These are phyloP conservation scores for Sinella curviseta DNA, from an alignment of 1,140 invertebrate genomes.

Conservation along the genomic window DNA sequence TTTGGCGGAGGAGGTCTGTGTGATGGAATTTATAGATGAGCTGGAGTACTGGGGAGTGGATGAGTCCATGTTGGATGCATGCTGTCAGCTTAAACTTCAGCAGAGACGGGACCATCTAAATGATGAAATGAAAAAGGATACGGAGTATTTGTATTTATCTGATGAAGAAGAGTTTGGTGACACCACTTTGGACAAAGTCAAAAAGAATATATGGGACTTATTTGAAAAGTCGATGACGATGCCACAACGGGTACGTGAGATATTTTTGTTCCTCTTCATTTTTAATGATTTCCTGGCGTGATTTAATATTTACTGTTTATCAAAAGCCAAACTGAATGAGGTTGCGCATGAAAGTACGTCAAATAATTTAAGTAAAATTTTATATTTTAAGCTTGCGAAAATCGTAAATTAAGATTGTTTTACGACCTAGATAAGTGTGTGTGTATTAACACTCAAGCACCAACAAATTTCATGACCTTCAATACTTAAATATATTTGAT, in stretches of 20 bases:
- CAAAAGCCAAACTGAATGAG: no score
- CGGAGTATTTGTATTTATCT: conserved; percentile 16
- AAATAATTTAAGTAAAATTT: background rate
- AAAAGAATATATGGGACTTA: conserved; percentile 36
- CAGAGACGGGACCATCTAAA: conserved; percentile 26
- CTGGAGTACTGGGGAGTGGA: conserved; percentile 23
- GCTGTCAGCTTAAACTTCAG: conserved; percentile 30
- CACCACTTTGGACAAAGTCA: background rate
- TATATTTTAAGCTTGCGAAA: no score
- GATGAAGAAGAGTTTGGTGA: conserved; percentile 36
- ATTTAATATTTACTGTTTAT: background rate
- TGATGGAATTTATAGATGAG: conserved; percentile 15
- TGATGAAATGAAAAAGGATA: conserved; percentile 39
- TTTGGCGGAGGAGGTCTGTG: conserved; percentile 19
- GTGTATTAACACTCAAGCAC: no score
- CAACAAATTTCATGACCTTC: no score
- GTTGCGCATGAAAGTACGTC: no score
- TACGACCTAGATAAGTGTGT: no score
- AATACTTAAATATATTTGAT: no score
- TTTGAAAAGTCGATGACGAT: conserved; percentile 32
- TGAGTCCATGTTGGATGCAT: background rate
- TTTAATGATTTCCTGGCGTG: background rate
- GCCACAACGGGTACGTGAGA: conserved; percentile 20
- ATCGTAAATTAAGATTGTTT: no score
- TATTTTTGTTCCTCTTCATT: no score